Conservation (phyloP, 2,113 vertebrate genomes). For the Oryctolagus cuniculus region mOryCun1.1 NC_091432.1:163908501-163909000, state of each 20-base stretch:
- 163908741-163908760: slow-evolving; percentile 77
- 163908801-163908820: slow-evolving; percentile 54
- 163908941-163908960: slow-evolving; percentile 78
- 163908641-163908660: slow-evolving; percentile 64
- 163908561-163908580: slow-evolving; percentile 33
- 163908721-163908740: slow-evolving; percentile 70
- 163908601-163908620: slow-evolving; percentile 14
- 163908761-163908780: slow-evolving; percentile 72
- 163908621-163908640: slow-evolving; percentile 59
- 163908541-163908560: slow-evolving; percentile 42
- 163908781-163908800: slow-evolving; percentile 66
- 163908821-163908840: slow-evolving; percentile 72
- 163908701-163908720: slow-evolving; percentile 65
- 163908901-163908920: slow-evolving; percentile 68
- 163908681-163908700: slow-evolving; percentile 69
- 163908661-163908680: slow-evolving; percentile 75
- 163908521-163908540: neutral
- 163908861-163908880: slow-evolving; percentile 67
- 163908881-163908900: slow-evolving; percentile 53
- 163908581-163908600: slow-evolving; percentile 42
- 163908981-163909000: slow-evolving; percentile 83
- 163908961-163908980: slow-evolving; percentile 85
- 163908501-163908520: neutral
- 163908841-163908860: slow-evolving; percentile 65
- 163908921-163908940: slow-evolving; percentile 74